Percentiles rank a stretch among this genome's conserved stretches.
These are phyloP conservation scores for Crocodylus rhombifer DNA, from an alignment of 2,797 vertebrate species.

Conservation along the genomic window DNA sequence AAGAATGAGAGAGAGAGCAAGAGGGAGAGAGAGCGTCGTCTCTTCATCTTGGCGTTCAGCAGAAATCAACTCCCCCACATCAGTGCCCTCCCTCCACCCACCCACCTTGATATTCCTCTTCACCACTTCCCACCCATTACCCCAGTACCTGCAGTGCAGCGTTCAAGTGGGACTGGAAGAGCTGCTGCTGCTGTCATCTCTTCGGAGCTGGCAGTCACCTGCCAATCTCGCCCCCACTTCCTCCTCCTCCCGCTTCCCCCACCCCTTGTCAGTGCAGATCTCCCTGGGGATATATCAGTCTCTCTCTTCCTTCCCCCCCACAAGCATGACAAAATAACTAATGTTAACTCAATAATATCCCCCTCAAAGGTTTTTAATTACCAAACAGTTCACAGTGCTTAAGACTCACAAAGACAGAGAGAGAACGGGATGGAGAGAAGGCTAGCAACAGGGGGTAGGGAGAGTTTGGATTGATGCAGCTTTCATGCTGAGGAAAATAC, in stretches of 20 bases:
- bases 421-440: not conserved
- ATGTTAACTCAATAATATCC: slow-evolving; percentile 80
- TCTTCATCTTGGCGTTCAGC: slow-evolving; percentile 45
- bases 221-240: slow-evolving; percentile 80
- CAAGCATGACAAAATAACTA: slow-evolving; percentile 80
- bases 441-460: slow-evolving; percentile 36
- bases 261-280: slow-evolving; percentile 68
- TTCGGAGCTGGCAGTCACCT: slow-evolving; percentile 74
- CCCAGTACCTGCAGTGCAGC: slow-evolving; percentile 60
- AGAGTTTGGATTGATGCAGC: slow-evolving; percentile 22
- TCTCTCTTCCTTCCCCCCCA: slow-evolving; percentile 39
- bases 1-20: not conserved
- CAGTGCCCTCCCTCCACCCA: slow-evolving; percentile 54
- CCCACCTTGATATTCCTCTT: slow-evolving; percentile 58
- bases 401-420: not conserved
- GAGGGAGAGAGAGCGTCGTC: slow-evolving; percentile 41
- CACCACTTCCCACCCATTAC: slow-evolving; percentile 67
- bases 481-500: not conserved
- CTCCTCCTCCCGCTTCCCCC: slow-evolving; percentile 68
- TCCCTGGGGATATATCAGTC: slow-evolving; percentile 79
- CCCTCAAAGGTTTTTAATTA: slow-evolving; percentile 81
- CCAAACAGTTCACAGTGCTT: slow-evolving; percentile 56
- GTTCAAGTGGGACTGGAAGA: slow-evolving; percentile 68
- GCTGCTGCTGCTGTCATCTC: slow-evolving; percentile 61
- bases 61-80: slow-evolving; percentile 52